Base-by-base conservation (phyloP, 2,888 invertebrate genomes). In the Polydrusus tereticollis region DNA sequence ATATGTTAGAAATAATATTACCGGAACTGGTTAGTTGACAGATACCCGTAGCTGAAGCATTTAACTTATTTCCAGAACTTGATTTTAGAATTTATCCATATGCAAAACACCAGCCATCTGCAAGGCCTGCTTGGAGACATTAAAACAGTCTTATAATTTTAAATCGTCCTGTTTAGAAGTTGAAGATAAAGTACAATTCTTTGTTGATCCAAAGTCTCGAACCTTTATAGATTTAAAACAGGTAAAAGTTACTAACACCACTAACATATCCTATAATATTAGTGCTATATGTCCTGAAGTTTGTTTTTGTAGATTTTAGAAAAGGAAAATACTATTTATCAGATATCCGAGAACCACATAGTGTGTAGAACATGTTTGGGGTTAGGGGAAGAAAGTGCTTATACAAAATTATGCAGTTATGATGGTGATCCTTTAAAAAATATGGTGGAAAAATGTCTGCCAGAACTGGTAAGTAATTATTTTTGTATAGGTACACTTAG, bases 361-460 rank as follows among this genome's bases (percentile, higher is more conserved):
- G 65, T 75, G 26, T 75, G 75, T 66, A 38, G 75, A 18, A 74
- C 62, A n/a, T 75, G 75, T 52, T 64, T 75, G 26, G 41, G 55
- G 5, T 18, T 65, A 21, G 45, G 58, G 43, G 36, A 55, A 14
- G 55, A 67, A 47, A n/a, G 29, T 26, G 14, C 12, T 14, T 57
- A 36, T 55, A 75, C 67, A n/a, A 73, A 50, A 47, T 50, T 75
- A 14, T 41, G 66, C 33, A 72, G 52, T 33, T 68, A 59, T 43
- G 64, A 64, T 26, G 73, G 69, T 6, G 75, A 75, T 58, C 75
- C 75, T 18, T 69, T 75, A 38, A 67, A 67, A 23, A 66, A 74
- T 62, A 75, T 75, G 75, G 38, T 75, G 18, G 75, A 74, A 18
- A 75, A 71, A 59, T 75, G 75, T 58, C 52, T 75, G 36, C 73